A percentile compares a stretch with the other conserved stretches of the same genome.
These are phyloP conservation scores for Calonectris borealis DNA, from an alignment of 2,113 vertebrate genomes.

Conservation along the genomic window DNA sequence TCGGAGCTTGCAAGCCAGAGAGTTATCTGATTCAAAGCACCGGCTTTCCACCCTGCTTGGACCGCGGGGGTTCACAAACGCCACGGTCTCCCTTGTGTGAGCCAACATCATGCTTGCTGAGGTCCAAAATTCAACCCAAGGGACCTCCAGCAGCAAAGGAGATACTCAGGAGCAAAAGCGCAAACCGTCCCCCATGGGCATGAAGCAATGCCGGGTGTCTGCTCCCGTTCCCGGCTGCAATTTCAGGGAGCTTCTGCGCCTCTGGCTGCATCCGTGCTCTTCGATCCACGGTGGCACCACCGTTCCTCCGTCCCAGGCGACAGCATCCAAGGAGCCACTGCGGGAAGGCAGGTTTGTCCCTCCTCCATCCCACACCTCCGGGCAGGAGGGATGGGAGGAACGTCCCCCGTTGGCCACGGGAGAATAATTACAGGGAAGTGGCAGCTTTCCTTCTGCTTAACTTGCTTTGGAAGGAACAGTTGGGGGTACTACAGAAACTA, in stretches of 20 bases:
- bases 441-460: conserved; percentile 56
- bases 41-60: not conserved
- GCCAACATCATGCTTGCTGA: not conserved
- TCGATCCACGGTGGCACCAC: accelerated
- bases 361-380: not conserved
- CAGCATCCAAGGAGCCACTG: accelerated
- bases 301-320: not conserved
- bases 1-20: not conserved
- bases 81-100: accelerated
- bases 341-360: not conserved
- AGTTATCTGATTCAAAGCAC: not conserved
- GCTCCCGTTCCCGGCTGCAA: accelerated
- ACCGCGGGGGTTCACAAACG: not conserved
- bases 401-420: not conserved
- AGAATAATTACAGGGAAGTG: conserved; percentile 57
- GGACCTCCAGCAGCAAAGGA: not conserved
- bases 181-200: not conserved
- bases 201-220: accelerated
- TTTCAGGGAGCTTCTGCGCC: not conserved
- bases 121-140: not conserved
- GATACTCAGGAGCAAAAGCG: not conserved
- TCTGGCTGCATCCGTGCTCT: not conserved
- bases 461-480: conserved; percentile 58
- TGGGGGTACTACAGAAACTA: conserved; percentile 55
- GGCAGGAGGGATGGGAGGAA: not conserved